These are phyloP conservation scores for Hoplostethus mediterraneus DNA, from an alignment of 2,797 vertebrate genomes.

Conservation along the genomic window DNA sequence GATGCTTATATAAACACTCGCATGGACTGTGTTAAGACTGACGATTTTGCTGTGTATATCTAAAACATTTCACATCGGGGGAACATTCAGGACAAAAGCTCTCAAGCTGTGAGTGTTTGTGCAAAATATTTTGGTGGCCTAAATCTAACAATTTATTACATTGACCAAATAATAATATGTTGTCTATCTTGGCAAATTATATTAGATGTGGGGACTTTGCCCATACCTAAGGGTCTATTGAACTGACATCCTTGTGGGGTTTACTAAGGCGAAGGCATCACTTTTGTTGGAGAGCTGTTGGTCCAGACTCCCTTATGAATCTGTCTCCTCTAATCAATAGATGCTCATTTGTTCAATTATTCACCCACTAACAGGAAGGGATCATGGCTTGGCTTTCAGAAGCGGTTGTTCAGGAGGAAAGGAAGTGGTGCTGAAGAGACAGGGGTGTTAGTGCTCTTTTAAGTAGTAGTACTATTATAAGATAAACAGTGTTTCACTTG, in stretches of 20 bases:
- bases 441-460: neutral
- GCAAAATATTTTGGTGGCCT: too few relatives aligned
- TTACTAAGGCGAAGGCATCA: neutral
- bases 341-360: slow-evolving; percentile 18
- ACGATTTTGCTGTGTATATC: too few relatives aligned
- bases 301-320: slow-evolving; percentile 10
- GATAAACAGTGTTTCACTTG: slow-evolving; percentile 1
- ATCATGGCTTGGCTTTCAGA: neutral
- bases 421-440: neutral
- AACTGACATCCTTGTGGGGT: too few relatives aligned
- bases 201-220: neutral
- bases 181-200: slow-evolving; percentile 31
- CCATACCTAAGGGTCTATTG: neutral
- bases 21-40: too few relatives aligned
- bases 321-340: slow-evolving; percentile 23
- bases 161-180: slow-evolving; percentile 31
- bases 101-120: too few relatives aligned
- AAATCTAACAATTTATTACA: slow-evolving; percentile 9
- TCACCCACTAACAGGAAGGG: neutral
- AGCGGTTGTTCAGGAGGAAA: neutral
- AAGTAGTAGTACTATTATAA: neutral
- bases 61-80: too few relatives aligned
- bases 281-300: slow-evolving; percentile 2
- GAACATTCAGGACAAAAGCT: too few relatives aligned
- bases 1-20: too few relatives aligned